phyloP scores from a whole-genome alignment of 2,888 invertebrate genomes.

The Bruchidius siliquastri region DNA sequence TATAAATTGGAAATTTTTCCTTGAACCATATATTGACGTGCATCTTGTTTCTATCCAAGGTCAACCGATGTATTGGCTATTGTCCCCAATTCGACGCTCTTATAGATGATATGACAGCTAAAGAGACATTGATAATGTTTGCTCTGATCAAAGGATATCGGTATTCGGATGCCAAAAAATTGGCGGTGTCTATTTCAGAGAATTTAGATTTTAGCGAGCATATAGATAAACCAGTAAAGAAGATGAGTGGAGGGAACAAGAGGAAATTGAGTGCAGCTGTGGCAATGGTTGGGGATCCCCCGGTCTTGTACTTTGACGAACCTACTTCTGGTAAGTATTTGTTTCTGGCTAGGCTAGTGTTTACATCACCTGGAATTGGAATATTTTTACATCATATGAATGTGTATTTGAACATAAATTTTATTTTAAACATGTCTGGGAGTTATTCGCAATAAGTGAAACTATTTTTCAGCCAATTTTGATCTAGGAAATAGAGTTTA shows the following conservation, averaged over 20 bases:
- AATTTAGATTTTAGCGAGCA: slow-evolving; percentile 47
- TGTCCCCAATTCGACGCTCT: slow-evolving; percentile 58
- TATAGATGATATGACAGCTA: slow-evolving; percentile 52
- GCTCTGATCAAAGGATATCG: slow-evolving; percentile 49
- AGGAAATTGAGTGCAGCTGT: slow-evolving; percentile 54
- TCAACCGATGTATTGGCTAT: slow-evolving; percentile 55
- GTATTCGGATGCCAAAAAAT: slow-evolving; percentile 30
- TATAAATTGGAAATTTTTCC: too few relatives aligned
- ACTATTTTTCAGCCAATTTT: too few relatives aligned
- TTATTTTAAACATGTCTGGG: too few relatives aligned
- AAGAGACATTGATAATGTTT: slow-evolving; percentile 52
- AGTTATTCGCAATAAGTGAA: too few relatives aligned
- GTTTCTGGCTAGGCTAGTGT: too few relatives aligned
- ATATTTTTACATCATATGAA: neutral
- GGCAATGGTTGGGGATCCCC: slow-evolving; percentile 53
- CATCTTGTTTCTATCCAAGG: slow-evolving; percentile 33
- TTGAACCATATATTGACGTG: too few relatives aligned
- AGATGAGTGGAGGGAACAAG: slow-evolving; percentile 54
- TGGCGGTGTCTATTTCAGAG: slow-evolving; percentile 42
- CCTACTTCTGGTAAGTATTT: slow-evolving; percentile 50
- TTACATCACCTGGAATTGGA: too few relatives aligned
- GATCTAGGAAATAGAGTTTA: too few relatives aligned
- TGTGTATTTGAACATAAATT: too few relatives aligned
- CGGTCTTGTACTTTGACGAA: slow-evolving; percentile 52
- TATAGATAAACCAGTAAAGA: slow-evolving; percentile 46